These are phyloP conservation scores for Hoplostethus atlanticus DNA, from an alignment of 2,797 vertebrate genomes.

Conservation along the genomic window DNA sequence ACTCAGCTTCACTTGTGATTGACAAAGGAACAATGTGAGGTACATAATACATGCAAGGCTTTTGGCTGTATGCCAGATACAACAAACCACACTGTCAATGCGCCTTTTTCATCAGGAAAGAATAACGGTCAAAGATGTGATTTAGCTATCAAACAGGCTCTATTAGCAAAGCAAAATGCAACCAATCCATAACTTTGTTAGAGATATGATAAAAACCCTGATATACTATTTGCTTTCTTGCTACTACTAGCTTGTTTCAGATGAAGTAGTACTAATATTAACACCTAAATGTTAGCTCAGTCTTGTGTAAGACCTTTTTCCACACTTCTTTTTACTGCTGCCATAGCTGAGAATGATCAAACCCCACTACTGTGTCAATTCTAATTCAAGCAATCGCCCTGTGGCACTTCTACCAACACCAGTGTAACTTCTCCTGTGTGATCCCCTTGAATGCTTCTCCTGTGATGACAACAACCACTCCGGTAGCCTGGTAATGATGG, in stretches of 20 bases:
- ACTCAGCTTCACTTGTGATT: conserved; percentile 55
- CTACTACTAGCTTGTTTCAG: not conserved
- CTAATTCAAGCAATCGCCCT: not conserved
- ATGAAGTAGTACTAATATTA: not conserved
- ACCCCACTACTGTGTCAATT: not conserved
- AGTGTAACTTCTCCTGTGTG: not conserved
- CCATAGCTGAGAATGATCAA: not conserved
- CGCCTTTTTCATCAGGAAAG: conserved; percentile 57
- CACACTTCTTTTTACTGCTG: not conserved
- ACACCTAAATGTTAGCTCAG: not conserved
- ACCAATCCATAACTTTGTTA: not conserved
- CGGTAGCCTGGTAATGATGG: not conserved
- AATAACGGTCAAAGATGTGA: conserved; percentile 29
- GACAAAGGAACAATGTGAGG: conserved; percentile 60
- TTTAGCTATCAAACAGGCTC: conserved; percentile 17
- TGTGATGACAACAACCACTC: not conserved
- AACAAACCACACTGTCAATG: conserved; percentile 68
- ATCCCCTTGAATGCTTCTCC: not conserved
- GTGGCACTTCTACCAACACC: not conserved
- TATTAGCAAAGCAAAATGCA: conserved; percentile 22
- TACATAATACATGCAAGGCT: conserved; percentile 62
- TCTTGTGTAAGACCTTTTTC: not conserved
- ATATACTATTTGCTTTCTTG: not conserved
- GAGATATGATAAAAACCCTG: not conserved
- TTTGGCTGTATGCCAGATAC: conserved; percentile 66